Evolutionary conservation across 2,797 vertebrate species (phyloP), one percentile per base, ranked within the genome.

Genomic region (Oreochromis grahami): DNA sequence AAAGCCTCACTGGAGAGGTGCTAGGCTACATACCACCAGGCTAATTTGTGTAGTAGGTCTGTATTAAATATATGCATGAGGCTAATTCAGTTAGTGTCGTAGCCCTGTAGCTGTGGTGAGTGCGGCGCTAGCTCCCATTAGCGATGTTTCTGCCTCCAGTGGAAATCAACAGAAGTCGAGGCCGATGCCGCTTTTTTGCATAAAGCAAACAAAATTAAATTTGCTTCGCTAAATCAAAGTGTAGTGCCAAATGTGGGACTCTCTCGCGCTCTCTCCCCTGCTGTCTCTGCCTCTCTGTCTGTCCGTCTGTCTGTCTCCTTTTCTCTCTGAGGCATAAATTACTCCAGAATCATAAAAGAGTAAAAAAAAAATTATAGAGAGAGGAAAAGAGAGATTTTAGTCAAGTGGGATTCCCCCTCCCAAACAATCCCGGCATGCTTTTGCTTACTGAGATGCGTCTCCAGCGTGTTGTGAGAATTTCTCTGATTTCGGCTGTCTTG

Each of bases 171-270:
- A 97, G 95, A 88, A 97, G 97, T 97, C 96, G 94, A 96, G 97
- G 96, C 96, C 96, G 96, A 96, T 95, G 96, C 96, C 93, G 96
- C 96, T 97, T 94, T 92, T 97, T 97, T 97, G 97, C 97, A 98
- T 98, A 97, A 98, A 97, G 97, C 97, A 99, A 98, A 98, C 97
- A 98, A 98, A 98, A 98, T 98, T 98, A 97, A 97, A 98, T 99
- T 98, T 97, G 97, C 97, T 98, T 97, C 95, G 95, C 97, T 97
- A 97, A 98, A 98, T 98, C 97, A 97, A 98, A 98, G 97, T 97
- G 96, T 96, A 92, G 96, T 94, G 96, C 96, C 96, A 97, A 94
- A 93, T 89, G 76, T 92, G 86, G 78, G 84, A 86, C 89, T 86
- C 88, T 86, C 76, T 77, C 19, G 50, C 84, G 55, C 43, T 84